Evolutionary conservation across 2,797 vertebrate genomes (phyloP), one percentile per base, ranked within the genome.

Genomic region (Acropternis orthonyx): DNA sequence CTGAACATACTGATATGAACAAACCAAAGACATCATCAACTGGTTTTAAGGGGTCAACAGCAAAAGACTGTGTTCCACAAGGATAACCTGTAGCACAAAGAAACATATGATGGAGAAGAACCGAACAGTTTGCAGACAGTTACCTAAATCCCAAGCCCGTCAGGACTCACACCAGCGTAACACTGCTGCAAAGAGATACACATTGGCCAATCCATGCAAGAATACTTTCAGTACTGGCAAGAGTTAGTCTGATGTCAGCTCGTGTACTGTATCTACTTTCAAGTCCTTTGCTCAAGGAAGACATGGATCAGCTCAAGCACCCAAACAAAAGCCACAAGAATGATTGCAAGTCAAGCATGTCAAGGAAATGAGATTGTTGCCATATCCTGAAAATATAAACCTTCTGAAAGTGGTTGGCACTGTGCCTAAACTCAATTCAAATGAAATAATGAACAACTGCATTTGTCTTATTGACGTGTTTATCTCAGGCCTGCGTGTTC

Each of bases 251-350:
- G 59, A 49, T 19, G 21, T 22, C 27, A 54, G 27, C 54, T 76
- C 0, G 0, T 30, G 49, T 37, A 8, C 41, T 37, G 13, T 2
- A 36, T 46, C 23, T 30, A 14, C 14, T 51, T 61, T 69, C 30
- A 46, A 39, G 43, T 66, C 30, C 36, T 26, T 7, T 41, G n/a
- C 62, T 66, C 18, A 23, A 62, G 43, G 30, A 73, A 85, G 46
- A 69, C 14, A n/a, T 2, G 9, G 17, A 55, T 58, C 52, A 43
- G 63, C 48, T 73, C 51, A 37, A 66, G 20, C 46, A 85, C n/a
- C 21, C 43, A 43, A 66, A 66, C 8, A 37, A 34, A 26, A 78
- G 32, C 26, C 34, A 56, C 2, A 8, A 46, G 28, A 74, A 81
- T 6, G 12, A 54, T 3, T 12, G 24, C 69, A 88, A 74, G 56